These are phyloP conservation scores for Platyscelio sp. DNA, from an alignment of 2,888 invertebrate genomes.

Conservation along the genomic window DNA sequence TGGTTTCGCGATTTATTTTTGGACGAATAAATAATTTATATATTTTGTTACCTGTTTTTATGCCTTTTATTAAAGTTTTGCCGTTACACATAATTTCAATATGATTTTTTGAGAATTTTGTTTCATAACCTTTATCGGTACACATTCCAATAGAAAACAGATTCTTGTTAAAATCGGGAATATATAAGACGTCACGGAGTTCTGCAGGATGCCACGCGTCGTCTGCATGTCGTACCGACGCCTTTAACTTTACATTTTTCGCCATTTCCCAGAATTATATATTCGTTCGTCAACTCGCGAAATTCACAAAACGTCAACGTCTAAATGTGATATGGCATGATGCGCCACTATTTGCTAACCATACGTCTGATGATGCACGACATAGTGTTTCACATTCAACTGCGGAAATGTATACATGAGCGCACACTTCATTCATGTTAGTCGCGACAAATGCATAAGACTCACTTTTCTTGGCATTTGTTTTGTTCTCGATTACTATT, in stretches of 20 bases:
- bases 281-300: conserved; percentile 23
- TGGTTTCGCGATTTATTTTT: neutral
- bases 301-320: conserved; percentile 58
- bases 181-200: neutral
- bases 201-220: neutral
- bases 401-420: too few relatives aligned
- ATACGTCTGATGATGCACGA: conserved; percentile 31
- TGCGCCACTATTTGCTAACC: conserved; percentile 60
- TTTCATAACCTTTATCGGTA: neutral
- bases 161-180: neutral
- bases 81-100: neutral
- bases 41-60: neutral
- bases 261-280: conserved; percentile 53
- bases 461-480: neutral
- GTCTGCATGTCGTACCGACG: neutral
- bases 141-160: conserved; percentile 13
- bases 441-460: conserved; percentile 11
- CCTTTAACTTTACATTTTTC: conserved; percentile 4
- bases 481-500: neutral
- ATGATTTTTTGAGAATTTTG: neutral
- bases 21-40: conserved; percentile 13
- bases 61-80: neutral
- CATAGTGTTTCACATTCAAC: too few relatives aligned
- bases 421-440: neutral
- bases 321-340: conserved; percentile 71